Conservation (phyloP, 2,888 invertebrate species). For the Brenthis hecate region DNA sequence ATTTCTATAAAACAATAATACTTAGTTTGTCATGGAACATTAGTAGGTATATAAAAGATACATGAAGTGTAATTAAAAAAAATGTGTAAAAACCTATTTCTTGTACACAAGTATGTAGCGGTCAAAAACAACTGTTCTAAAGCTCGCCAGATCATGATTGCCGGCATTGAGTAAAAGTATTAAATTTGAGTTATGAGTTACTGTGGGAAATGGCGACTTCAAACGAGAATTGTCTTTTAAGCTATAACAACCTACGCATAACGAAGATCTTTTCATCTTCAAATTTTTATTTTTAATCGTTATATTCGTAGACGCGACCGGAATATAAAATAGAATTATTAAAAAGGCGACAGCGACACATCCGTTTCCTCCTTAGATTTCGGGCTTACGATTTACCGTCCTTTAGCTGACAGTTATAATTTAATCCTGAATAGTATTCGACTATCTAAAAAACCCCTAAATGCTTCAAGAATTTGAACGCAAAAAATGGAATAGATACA, state of each 20-base stretch:
- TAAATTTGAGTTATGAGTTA: conserved; percentile 42
- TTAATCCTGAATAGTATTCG: conserved; percentile 4
- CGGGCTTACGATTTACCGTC: conserved; percentile 37
- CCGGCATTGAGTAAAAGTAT: conserved; percentile 26
- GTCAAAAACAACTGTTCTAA: conserved; percentile 19
- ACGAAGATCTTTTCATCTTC: conserved; percentile 73
- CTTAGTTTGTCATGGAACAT: too few relatives aligned
- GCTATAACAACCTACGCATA: conserved; percentile 54
- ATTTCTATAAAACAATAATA: too few relatives aligned
- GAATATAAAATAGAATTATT: conserved; percentile 75
- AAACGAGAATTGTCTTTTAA: conserved; percentile 56
- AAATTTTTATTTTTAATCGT: conserved; percentile 70
- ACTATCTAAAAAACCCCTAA: neutral
- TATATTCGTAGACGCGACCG: conserved; percentile 57
- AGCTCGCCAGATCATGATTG: neutral
- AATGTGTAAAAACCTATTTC: too few relatives aligned
- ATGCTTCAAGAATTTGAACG: too few relatives aligned
- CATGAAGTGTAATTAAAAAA: too few relatives aligned
- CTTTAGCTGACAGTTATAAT: conserved; percentile 8
- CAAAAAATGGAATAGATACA: too few relatives aligned
- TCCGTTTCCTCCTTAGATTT: conserved; percentile 73
- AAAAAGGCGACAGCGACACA: conserved; percentile 72
- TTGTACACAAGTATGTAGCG: conserved; percentile 5
- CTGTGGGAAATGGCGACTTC: conserved; percentile 53
- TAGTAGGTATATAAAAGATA: too few relatives aligned